Base-by-base conservation (phyloP, 2,888 invertebrate species). In the Eustalomyia histrio region DNA sequence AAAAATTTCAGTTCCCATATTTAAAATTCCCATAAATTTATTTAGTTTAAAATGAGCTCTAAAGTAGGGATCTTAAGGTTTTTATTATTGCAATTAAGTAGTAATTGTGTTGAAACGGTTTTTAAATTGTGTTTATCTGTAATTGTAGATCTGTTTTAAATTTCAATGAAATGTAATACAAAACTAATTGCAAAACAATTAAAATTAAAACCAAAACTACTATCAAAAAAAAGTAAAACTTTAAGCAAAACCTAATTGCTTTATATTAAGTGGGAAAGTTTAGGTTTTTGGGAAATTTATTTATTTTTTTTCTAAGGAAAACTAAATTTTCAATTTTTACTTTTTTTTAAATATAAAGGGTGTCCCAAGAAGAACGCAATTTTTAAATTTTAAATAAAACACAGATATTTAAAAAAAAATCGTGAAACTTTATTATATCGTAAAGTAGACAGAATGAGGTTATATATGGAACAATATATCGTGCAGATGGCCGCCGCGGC, bases 161-260 rank as follows among this genome's bases (percentile, higher is more conserved):
- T 76, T 76, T 69, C 73, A 80, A 52, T 74, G 55, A 65, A 69
- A 57, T 76, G 65, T 69, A 50, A 63, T n/a, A 12, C 35, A 47
- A 73, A 65, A 35, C 24, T 76, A 76, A 80, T 80, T 65, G 76
- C 60, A 67, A 72, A 68, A 63, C 73, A 69, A 76, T 80, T 80
- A 69, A 76, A 80, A 69, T 58, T 72, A 50, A 57, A 80, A 72
- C 52, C 55, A 52, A 76, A 69, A 43, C 24, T 14, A 14, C 7
- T 33, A 53, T 60, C 60, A 60, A 65, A 65, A 60, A 60, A 65
- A 65, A 60, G 17, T 35, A 29, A 58, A 65, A 33, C 43, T 69
- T 69, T 18, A 47, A 5, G 2, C 0, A 33, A 52, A 65, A 63
- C 39, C 21, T 24, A 35, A 17, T 9, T 5, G 0, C 4, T 29